Percentiles rank a stretch among this genome's conserved stretches.
Conservation (phyloP, 1,140 invertebrate genomes). For the Drosophila willistoni region DNA sequence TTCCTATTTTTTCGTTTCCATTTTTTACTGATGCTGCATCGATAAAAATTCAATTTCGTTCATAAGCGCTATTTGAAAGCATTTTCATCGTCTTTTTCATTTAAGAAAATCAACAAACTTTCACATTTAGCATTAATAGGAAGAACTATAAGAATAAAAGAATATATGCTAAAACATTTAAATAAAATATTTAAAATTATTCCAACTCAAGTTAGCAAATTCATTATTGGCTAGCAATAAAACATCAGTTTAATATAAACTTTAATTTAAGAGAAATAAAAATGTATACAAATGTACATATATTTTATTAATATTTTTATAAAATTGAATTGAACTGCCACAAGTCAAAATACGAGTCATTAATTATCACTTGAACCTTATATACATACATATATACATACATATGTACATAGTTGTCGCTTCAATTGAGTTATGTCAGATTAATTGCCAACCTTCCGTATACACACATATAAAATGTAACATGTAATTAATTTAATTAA, state of each 20-base stretch:
- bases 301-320: too few species aligned
- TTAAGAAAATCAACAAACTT: slow-evolving; percentile 1
- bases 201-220: too few species aligned
- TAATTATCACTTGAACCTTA: slow-evolving; percentile 53
- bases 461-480: slow-evolving; percentile 27
- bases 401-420: neutral
- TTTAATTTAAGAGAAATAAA: too few species aligned
- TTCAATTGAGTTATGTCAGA: slow-evolving; percentile 62
- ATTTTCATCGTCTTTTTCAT: neutral
- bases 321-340: neutral
- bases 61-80: slow-evolving; percentile 39
- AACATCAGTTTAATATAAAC: too few species aligned
- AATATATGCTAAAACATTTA: too few species aligned
- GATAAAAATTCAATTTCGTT: slow-evolving; percentile 78
- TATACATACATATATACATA: too few species aligned
- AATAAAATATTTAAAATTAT: too few species aligned
- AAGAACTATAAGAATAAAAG: too few species aligned
- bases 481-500: slow-evolving; percentile 65
- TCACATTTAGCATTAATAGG: too few species aligned
- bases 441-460: slow-evolving; percentile 56
- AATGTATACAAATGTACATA: too few species aligned
- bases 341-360: slow-evolving; percentile 41
- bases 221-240: too few species aligned
- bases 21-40: slow-evolving; percentile 41
- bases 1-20: slow-evolving; percentile 21